phyloP scores from a whole-genome alignment of 2,888 invertebrate genomes.

The Tipula confusa region DNA sequence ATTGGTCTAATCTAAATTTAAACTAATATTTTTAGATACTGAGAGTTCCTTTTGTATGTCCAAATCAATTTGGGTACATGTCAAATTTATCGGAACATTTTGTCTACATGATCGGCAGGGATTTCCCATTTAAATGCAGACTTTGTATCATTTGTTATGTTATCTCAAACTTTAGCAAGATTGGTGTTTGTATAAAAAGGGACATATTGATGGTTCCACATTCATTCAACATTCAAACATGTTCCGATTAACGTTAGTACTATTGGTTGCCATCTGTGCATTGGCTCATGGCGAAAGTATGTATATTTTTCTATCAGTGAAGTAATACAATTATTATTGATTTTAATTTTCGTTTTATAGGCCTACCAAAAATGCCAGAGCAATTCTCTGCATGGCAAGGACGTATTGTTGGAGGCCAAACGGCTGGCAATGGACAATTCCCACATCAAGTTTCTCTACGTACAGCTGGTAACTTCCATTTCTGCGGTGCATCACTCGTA shows the following conservation, averaged over 20 bases:
- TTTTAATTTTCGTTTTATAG: not conserved
- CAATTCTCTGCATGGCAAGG: slow-evolving; percentile 32
- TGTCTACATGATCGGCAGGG: no score
- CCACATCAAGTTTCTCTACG: slow-evolving; percentile 33
- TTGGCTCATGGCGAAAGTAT: not conserved
- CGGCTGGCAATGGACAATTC: slow-evolving; percentile 32
- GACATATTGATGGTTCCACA: not conserved
- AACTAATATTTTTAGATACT: no score
- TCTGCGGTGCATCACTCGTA: not conserved
- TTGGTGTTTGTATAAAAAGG: not conserved
- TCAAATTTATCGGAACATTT: no score
- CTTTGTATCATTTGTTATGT: no score
- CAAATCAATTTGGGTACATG: no score
- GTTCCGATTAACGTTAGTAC: not conserved
- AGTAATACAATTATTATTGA: not conserved
- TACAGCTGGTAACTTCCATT: slow-evolving; percentile 4
- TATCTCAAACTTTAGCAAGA: no score
- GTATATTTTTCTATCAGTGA: not conserved
- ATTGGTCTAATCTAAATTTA: no score
- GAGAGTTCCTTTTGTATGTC: no score
- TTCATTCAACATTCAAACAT: not conserved
- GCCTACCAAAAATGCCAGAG: not conserved
- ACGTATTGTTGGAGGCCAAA: slow-evolving; percentile 32
- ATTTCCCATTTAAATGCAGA: no score
- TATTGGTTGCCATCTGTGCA: not conserved